Evolutionary conservation across 2,797 vertebrate genomes (phyloP).

Genomic region (Lycodopsis pacificus): DNA sequence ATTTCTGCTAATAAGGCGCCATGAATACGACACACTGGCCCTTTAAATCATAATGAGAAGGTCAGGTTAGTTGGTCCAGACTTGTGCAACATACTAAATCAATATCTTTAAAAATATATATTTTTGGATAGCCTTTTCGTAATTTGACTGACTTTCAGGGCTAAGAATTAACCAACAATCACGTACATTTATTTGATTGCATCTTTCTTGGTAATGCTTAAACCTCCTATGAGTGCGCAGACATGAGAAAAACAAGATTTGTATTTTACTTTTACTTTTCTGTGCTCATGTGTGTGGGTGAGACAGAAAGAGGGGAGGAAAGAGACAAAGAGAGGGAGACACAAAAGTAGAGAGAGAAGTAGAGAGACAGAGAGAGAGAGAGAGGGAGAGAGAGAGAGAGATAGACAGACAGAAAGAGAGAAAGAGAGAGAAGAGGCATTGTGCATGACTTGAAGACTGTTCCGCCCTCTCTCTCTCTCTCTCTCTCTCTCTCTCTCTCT

Average conservation of each 20-base stretch:
- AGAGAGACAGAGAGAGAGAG: neutral
- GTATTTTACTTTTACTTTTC: neutral
- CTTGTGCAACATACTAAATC: neutral
- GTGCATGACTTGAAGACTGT: neutral
- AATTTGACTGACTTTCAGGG: neutral
- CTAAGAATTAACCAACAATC: neutral
- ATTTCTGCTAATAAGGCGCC: neutral
- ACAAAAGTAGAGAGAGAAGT: neutral
- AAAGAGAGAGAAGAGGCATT: neutral
- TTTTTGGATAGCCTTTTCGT: neutral
- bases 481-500: slow-evolving; percentile 6
- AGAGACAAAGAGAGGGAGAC: neutral
- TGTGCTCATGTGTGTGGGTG: neutral
- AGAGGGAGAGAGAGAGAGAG: neutral
- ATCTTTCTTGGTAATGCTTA: neutral
- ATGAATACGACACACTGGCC: neutral
- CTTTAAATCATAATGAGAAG: neutral
- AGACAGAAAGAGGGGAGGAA: no score
- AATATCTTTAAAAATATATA: no score
- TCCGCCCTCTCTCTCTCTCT: slow-evolving; percentile 4
- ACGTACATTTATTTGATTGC: neutral
- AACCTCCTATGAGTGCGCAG: neutral
- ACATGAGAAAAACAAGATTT: neutral
- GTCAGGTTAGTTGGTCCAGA: neutral
- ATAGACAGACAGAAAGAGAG: neutral